These are phyloP conservation scores for Noctua comes DNA, from an alignment of 2,888 invertebrate species.

Conservation along the genomic window DNA sequence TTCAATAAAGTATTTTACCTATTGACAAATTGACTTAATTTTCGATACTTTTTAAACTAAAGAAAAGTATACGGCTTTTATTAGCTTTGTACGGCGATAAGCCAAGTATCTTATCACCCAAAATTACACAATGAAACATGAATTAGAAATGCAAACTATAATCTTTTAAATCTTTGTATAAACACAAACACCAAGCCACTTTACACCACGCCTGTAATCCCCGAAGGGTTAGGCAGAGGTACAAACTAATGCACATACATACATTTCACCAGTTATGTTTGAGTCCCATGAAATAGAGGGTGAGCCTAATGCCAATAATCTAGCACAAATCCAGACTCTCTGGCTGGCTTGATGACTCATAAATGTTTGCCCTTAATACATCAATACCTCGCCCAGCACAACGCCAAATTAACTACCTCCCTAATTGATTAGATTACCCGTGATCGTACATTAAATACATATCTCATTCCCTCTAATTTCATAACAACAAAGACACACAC, in stretches of 20 bases:
- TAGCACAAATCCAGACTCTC: too few species aligned
- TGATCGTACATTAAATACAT: slow-evolving; percentile 35
- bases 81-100: background rate
- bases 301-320: too few species aligned
- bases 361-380: slow-evolving; percentile 6
- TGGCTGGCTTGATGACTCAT: slow-evolving; percentile 21
- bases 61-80: background rate
- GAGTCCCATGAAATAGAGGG: too few species aligned
- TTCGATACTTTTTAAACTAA: background rate
- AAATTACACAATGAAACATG: too few species aligned
- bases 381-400: slow-evolving; percentile 2
- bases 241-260: too few species aligned
- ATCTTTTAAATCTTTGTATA: background rate
- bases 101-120: background rate
- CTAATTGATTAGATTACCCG: slow-evolving; percentile 28
- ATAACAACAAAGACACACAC: slow-evolving; percentile 48
- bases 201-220: too few species aligned
- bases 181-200: too few species aligned
- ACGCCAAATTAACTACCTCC: slow-evolving; percentile 10
- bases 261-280: too few species aligned
- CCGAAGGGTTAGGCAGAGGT: too few species aligned
- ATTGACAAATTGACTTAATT: background rate
- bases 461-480: slow-evolving; percentile 42
- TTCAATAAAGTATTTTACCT: background rate
- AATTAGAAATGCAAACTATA: background rate